Base-by-base conservation (phyloP, 2,888 invertebrate species). In the Chrysolina haemoptera region DNA sequence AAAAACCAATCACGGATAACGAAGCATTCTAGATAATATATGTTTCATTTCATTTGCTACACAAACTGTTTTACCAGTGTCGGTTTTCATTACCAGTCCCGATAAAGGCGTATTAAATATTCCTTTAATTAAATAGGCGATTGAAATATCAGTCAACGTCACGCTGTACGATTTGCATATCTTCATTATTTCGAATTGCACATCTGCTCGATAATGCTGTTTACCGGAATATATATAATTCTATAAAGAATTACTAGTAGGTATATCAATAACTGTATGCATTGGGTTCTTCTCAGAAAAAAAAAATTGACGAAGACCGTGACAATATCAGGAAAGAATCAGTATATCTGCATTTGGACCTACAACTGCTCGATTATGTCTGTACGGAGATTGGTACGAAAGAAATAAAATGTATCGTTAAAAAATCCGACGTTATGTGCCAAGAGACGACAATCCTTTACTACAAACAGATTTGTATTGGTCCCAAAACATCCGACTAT, bases 101-200 rank as follows among this genome's bases (percentile, higher is more conserved):
- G 27, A 59, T 59, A 27, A 59, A 59, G n/a, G 27, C 5, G 14
- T 59, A n/a, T 59, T 59, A 35, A 59, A 22, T 50, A 27, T 59
- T 35, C 59, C 14, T 27, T 59, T 59, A 59, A 59, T 59, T 27
- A 59, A 59, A 59, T 59, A 27, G 59, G 59, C 6, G 59, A 59
- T 59, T 59, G 59, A 59, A 59, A 59, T 59, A 59, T 59, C 59
- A 59, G 59, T 59, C 59, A 59, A 59, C 14, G 59, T 59, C 59
- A 59, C 35, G 27, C 59, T 59, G 9, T 59, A 3, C n/a, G 59
- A 59, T 59, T 59, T 59, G 27, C 59, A 59, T 59, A 27, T 22
- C 59, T 59, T 59, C 59, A 59, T 59, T 59, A 59, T 59, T 59
- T 53, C 53, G 18, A 53, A 53, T 18, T 20, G 53, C 11, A 18